Conservation (phyloP, 2,113 vertebrate species). For the Ceyx margarethae region DNA sequence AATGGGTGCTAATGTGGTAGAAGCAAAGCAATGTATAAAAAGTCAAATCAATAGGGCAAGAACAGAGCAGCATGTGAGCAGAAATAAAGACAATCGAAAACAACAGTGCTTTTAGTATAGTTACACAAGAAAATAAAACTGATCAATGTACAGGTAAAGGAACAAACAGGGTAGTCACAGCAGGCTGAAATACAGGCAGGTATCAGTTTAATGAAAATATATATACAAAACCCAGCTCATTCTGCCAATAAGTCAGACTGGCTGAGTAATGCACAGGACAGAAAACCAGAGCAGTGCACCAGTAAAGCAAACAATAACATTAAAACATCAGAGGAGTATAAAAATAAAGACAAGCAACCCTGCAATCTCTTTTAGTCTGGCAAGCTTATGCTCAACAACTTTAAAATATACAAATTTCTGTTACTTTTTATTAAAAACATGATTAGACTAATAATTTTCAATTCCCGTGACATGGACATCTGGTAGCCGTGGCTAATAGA, state of each 20-base stretch:
- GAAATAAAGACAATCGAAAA: background rate
- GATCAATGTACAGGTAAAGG: constrained; percentile 25
- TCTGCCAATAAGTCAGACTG: background rate
- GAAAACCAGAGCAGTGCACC: background rate
- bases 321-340: background rate
- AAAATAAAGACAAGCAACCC: background rate
- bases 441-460: constrained; percentile 54
- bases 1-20: background rate
- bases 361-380: background rate
- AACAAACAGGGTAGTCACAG: background rate
- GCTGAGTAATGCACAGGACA: background rate
- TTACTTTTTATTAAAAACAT: constrained; percentile 49
- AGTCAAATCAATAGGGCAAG: constrained; percentile 22
- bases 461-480: constrained; percentile 46
- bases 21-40: constrained; percentile 35
- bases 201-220: background rate
- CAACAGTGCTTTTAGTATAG: background rate
- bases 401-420: background rate
- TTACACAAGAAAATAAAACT: background rate
- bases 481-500: constrained; percentile 33
- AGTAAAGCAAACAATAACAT: background rate
- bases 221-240: background rate
- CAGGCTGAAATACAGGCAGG: background rate
- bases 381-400: background rate
- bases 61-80: background rate